A percentile compares a stretch with the other conserved stretches of the same genome.
phyloP scores from a whole-genome alignment of 2,797 vertebrate species.

The Pipistrellus kuhlii region DNA sequence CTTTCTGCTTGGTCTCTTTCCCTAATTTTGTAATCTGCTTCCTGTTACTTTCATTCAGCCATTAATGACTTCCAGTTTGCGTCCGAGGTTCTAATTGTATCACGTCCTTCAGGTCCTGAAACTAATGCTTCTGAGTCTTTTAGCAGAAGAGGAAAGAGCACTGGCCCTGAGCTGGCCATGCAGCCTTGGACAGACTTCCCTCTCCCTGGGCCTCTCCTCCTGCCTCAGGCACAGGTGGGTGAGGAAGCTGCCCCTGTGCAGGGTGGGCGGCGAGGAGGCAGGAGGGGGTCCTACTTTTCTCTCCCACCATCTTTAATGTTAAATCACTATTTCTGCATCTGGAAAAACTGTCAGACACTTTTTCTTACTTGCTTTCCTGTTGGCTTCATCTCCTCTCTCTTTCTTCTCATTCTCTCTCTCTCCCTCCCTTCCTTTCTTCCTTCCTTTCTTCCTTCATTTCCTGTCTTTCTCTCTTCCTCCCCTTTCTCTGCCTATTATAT shows the following conservation, averaged over 20 bases:
- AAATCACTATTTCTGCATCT: neutral
- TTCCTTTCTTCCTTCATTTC: neutral
- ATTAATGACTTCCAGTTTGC: neutral
- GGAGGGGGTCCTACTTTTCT: neutral
- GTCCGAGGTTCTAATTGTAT: neutral
- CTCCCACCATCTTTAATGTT: neutral
- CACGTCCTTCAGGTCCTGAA: neutral
- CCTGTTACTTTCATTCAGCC: neutral
- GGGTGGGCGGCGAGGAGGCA: rapidly evolving
- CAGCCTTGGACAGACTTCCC: neutral
- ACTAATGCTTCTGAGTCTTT: neutral
- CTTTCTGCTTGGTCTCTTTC: slow-evolving; percentile 37
- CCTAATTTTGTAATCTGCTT: slow-evolving; percentile 20
- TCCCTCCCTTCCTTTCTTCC: neutral
- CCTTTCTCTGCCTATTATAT: neutral
- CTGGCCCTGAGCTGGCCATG: neutral
- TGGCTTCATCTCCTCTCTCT: neutral
- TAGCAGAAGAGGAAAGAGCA: neutral
- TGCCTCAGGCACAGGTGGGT: no score
- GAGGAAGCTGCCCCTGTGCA: no score
- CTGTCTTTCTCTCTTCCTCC: neutral
- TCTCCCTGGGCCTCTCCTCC: neutral
- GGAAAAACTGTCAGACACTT: neutral
- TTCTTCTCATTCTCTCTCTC: neutral
- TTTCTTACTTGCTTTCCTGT: neutral